These are phyloP conservation scores for Coptotermes formosanus DNA, from an alignment of 1,140 invertebrate species.

Conservation along the genomic window DNA sequence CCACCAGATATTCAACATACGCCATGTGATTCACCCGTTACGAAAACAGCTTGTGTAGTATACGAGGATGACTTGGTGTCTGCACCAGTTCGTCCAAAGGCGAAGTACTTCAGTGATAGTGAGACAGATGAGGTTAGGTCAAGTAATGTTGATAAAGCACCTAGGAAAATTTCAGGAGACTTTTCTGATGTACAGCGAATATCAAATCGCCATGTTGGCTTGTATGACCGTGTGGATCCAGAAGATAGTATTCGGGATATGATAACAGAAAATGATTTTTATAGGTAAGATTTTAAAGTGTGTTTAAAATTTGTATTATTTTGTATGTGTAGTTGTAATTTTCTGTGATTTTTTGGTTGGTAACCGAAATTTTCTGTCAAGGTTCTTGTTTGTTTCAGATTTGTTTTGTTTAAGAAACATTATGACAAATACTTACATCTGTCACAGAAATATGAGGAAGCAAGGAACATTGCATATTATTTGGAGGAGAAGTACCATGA, in stretches of 20 bases:
- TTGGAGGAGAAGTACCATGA: slow-evolving; percentile 66
- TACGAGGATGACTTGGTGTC: slow-evolving; percentile 31
- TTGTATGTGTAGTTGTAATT: not conserved
- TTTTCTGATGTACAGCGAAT: slow-evolving; percentile 37
- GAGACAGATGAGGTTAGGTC: slow-evolving; percentile 37
- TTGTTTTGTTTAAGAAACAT: slow-evolving; percentile 63
- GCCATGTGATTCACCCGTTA: slow-evolving; percentile 28
- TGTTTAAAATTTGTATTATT: not conserved
- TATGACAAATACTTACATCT: slow-evolving; percentile 63
- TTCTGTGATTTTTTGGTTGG: not conserved
- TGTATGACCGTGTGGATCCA: slow-evolving; percentile 56
- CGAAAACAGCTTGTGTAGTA: slow-evolving; percentile 30
- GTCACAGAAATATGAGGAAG: slow-evolving; percentile 61
- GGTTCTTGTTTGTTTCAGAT: slow-evolving; percentile 49
- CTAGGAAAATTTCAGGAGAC: slow-evolving; percentile 42
- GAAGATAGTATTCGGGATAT: slow-evolving; percentile 64
- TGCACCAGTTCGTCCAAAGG: slow-evolving; percentile 23
- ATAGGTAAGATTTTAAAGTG: slow-evolving; percentile 50
- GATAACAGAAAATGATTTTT: slow-evolving; percentile 63
- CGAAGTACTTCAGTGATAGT: slow-evolving; percentile 42
- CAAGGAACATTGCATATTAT: slow-evolving; percentile 60
- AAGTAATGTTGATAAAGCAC: slow-evolving; percentile 33
- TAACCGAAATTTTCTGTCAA: not conserved
- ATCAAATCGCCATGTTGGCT: slow-evolving; percentile 37
- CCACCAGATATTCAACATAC: slow-evolving; percentile 22